phyloP scores from a whole-genome alignment of 1,140 invertebrate species.

The Kradibia gibbosae region DNA sequence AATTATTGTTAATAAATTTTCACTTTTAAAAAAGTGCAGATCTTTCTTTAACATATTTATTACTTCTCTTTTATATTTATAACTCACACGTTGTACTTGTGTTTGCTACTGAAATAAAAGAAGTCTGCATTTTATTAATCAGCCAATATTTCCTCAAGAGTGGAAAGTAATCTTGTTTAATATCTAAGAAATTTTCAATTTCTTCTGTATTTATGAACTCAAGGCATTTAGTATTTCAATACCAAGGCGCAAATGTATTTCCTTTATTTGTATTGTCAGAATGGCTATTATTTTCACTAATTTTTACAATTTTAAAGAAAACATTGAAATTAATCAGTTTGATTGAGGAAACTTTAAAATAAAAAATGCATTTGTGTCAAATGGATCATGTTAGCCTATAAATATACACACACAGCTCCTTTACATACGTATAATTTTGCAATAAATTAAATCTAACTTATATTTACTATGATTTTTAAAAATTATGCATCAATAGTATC shows the following conservation, averaged over 20 bases:
- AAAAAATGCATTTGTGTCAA: background rate
- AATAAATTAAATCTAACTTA: background rate
- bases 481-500: background rate
- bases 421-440: too few species aligned
- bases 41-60: background rate
- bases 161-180: conserved; percentile 5
- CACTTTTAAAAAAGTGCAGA: background rate
- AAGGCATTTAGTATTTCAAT: conserved; percentile 6
- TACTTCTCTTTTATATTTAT: conserved; percentile 1
- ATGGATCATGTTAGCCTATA: too few species aligned
- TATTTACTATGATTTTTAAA: background rate
- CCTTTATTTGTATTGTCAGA: background rate
- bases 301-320: background rate
- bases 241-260: background rate
- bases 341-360: background rate
- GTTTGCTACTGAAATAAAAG: background rate
- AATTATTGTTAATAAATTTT: background rate
- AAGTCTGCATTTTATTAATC: conserved; percentile 8
- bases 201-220: conserved; percentile 5
- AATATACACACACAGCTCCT: too few species aligned
- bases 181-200: conserved; percentile 17
- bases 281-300: background rate
- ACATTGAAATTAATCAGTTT: background rate
- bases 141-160: background rate
- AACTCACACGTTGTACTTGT: background rate